These are phyloP conservation scores for Syrista parreyssii DNA, from an alignment of 2,888 invertebrate species.

Conservation along the genomic window DNA sequence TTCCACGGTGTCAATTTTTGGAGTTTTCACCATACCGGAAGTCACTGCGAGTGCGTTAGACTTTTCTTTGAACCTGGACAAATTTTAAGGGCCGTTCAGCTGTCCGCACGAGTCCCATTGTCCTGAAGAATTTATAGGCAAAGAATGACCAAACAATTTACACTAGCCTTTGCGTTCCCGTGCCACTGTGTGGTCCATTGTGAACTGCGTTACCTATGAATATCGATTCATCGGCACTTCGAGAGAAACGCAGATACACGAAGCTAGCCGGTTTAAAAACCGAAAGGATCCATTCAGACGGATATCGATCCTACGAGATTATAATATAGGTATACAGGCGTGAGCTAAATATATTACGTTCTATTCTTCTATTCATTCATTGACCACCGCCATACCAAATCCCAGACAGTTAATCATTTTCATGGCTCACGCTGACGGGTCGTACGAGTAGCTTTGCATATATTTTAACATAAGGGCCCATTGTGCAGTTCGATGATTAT, in stretches of 20 bases:
- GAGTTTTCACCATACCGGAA: not conserved
- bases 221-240: slow-evolving; percentile 25
- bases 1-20: not conserved
- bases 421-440: not conserved
- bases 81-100: slow-evolving; percentile 51
- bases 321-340: not conserved
- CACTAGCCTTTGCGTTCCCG: slow-evolving; percentile 31
- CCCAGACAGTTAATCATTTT: not conserved
- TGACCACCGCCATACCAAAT: not conserved
- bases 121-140: slow-evolving; percentile 58
- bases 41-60: not conserved
- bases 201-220: slow-evolving; percentile 31
- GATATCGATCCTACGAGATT: not conserved
- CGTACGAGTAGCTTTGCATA: not conserved
- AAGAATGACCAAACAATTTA: slow-evolving; percentile 63
- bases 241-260: too few relatives aligned
- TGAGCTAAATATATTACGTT: not conserved
- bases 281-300: not conserved
- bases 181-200: slow-evolving; percentile 38
- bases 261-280: not conserved
- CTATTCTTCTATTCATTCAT: not conserved
- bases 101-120: slow-evolving; percentile 45
- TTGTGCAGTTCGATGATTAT: not conserved
- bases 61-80: not conserved
- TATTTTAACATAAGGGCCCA: not conserved